Evolutionary conservation across 1,140 invertebrate genomes (phyloP), one percentile per base, ranked within the genome.

Genomic region (Drosophila insularis): DNA sequence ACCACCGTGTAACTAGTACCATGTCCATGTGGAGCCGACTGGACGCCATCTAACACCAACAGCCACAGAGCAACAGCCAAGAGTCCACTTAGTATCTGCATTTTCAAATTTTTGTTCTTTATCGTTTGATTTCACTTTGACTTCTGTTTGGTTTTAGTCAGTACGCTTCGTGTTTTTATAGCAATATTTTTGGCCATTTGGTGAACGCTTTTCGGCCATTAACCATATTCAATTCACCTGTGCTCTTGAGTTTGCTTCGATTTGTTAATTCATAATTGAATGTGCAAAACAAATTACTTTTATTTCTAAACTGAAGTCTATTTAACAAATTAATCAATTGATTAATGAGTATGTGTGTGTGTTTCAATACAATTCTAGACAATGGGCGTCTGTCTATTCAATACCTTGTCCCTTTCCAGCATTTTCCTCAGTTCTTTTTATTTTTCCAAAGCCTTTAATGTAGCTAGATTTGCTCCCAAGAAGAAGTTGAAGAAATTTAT

Each of bases 1-100:
- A 90, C 60, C 50, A 78, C 71, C 8, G 71, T 81, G 70, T 85
- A 90, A 58, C 89, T 90, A 23, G 76, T 82, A 13, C 80, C 87
- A 32, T 67, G 81, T 63, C 80, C 87, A 64, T 78, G 75, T 6
- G 80, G 78, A 35, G 89, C 82, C 14, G 84, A 68, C 40, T 69
- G 14, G 2, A 54, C 23, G 5, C 17, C 53, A 31, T 32, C 39
- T 40, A 54, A 46, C 56, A 63, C 21, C 63, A 54, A 14, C 2
- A 87, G 55, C 8, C 43, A 56, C 6, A 87, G 43, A 37, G 53
- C 60, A 23, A 81, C 21, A 21, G 76, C 43, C 8, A 90, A 59
- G 27, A 70, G 55, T 62, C 50, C 69, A 59, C 71, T 69, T 62
- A 86, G 70, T 53, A 40, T 43, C 19, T 81, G 77, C 81, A 87